phyloP scores from a whole-genome alignment of 2,888 invertebrate species.

The Cataglyphis rosenhaueri region DNA sequence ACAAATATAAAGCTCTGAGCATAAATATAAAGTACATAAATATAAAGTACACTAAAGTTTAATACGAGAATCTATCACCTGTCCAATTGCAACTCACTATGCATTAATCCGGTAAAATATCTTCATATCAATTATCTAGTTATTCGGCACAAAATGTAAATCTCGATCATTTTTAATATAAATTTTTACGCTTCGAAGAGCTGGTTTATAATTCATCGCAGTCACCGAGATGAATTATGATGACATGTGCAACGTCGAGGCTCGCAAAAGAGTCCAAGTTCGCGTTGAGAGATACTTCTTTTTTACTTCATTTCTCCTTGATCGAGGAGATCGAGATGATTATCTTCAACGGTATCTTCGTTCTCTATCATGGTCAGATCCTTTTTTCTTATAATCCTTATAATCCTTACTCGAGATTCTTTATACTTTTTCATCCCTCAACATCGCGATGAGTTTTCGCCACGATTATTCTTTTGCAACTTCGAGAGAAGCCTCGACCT shows the following conservation, averaged over 20 bases:
- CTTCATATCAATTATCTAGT: conserved; percentile 39
- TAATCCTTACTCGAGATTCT: conserved; percentile 41
- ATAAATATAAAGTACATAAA: background rate
- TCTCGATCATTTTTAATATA: conserved; percentile 42
- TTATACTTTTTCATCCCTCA: conserved; percentile 27
- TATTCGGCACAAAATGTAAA: conserved; percentile 30
- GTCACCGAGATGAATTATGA: conserved; percentile 38
- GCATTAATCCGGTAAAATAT: conserved; percentile 42
- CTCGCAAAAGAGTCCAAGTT: conserved; percentile 25
- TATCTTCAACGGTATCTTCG: conserved; percentile 36
- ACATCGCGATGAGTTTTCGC: conserved; percentile 29
- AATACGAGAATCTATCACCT: conserved; percentile 45
- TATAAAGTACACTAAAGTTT: background rate
- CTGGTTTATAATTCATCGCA: conserved; percentile 30
- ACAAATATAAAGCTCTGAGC: background rate
- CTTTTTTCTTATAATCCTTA: conserved; percentile 45
- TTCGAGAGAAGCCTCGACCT: conserved; percentile 1
- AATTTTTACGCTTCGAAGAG: conserved; percentile 28
- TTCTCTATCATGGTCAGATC: conserved; percentile 27
- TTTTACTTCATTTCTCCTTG: conserved; percentile 24
- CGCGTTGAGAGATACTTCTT: background rate
- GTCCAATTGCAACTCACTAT: conserved; percentile 28
- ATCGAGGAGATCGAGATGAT: conserved; percentile 44
- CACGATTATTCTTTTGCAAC: conserved; percentile 6
- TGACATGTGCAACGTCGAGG: conserved; percentile 22